Base-by-base conservation (phyloP, 2,113 vertebrate genomes). In the Bos indicus region DNA sequence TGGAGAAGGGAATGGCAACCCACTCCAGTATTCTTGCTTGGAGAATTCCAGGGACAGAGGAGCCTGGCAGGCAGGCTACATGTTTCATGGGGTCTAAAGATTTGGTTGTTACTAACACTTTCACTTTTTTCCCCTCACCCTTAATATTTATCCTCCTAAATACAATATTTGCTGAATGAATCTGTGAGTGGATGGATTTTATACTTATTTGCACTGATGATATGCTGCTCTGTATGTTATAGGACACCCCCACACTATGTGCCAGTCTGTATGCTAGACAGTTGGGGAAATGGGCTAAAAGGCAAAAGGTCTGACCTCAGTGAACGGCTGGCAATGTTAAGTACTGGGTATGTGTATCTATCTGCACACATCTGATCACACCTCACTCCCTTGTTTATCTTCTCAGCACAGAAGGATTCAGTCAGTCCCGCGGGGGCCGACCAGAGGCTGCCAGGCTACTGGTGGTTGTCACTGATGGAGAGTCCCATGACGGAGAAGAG, bases 391-490 rank as follows among this genome's bases (percentile, higher is more conserved):
- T 56, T 33, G 48, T 15, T 2, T 88, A 9, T n/a, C 23, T 36
- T 56, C 67, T 25, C 97, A 99, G 99, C 99, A 99, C 99, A 0
- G 99, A 99, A 96, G 99, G 99, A 0, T 99, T 99, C 98, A 99
- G 99, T 57, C 96, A 98, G 99, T 62, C 97, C 98, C 0, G 98
- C 98, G 82, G 98, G 1, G 99, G 99, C 0, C 99, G 99, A 46
- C 99, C 99, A 0, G 99, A 99, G 0, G 99, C 99, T 94, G 98
- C 99, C 14, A 99, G 99, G 67, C 99, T 99, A 88, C 99, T 99
- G 99, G 99, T 99, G 4, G 99, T 99, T 33, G 99, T 99, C 98
- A 99, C 99, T 0, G 99, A 99, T 1, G 99, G 99, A 4, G 99
- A 99, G 95, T 99, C 99, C 3, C 99, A 99, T 3, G 99, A 99